Evolutionary conservation across 1,140 invertebrate genomes (phyloP).

Genomic region (Drosophila hydei): DNA sequence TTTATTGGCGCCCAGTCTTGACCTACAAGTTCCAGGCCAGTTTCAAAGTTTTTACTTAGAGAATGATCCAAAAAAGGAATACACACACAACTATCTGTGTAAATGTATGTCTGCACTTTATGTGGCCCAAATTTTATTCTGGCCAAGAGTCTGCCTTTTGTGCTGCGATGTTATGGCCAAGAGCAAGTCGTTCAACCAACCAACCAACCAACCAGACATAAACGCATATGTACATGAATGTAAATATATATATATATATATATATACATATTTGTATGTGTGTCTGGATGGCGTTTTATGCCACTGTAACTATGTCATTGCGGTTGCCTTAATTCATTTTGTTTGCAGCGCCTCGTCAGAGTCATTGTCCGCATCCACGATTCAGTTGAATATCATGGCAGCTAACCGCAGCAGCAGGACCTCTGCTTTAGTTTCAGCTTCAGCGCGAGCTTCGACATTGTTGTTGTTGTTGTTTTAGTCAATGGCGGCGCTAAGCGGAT

Average conservation of each 20-base stretch:
- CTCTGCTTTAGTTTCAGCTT: not conserved
- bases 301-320: slow-evolving; percentile 79
- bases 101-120: not conserved
- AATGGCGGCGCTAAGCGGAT: slow-evolving; percentile 76
- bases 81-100: not conserved
- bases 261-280: slow-evolving; percentile 11
- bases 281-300: slow-evolving; percentile 29
- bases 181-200: slow-evolving; percentile 25
- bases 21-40: slow-evolving; percentile 30
- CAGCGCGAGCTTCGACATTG: not conserved
- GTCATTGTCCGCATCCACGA: slow-evolving; percentile 50
- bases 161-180: slow-evolving; percentile 43
- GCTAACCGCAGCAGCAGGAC: slow-evolving; percentile 50
- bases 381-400: slow-evolving; percentile 27
- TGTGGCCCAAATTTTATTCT: slow-evolving; percentile 25
- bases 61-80: not conserved
- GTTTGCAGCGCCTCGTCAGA: slow-evolving; percentile 73
- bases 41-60: slow-evolving; percentile 31
- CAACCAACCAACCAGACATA: slow-evolving; percentile 17
- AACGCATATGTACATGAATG: slow-evolving; percentile 24
- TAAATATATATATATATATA: slow-evolving; percentile 3
- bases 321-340: slow-evolving; percentile 82
- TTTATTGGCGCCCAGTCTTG: slow-evolving; percentile 24
- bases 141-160: slow-evolving; percentile 34
- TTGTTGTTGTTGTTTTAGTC: slow-evolving; percentile 62